phyloP scores from a whole-genome alignment of 1,140 invertebrate species.

The Thaumetopoea pityocampa region DNA sequence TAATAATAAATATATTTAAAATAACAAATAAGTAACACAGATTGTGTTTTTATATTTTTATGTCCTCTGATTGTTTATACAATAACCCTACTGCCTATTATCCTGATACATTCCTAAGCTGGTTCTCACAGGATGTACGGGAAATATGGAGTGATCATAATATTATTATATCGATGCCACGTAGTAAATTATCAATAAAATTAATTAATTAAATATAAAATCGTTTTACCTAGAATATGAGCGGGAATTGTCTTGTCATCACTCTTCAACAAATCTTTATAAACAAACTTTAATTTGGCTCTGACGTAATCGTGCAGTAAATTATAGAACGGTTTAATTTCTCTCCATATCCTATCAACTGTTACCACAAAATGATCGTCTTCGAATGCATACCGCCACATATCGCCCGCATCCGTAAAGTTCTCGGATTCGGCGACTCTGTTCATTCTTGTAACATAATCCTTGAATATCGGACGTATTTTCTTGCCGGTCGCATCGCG shows the following conservation, averaged over 20 bases:
- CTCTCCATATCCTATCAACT: slow-evolving; percentile 81
- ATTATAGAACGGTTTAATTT: slow-evolving; percentile 86
- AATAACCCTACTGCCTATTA: too few relatives aligned
- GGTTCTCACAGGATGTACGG: too few relatives aligned
- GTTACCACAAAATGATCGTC: slow-evolving; percentile 56
- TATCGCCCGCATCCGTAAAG: slow-evolving; percentile 78
- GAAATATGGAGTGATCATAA: too few relatives aligned
- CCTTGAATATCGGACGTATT: slow-evolving; percentile 77
- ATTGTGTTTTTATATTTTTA: too few relatives aligned
- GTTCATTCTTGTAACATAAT: slow-evolving; percentile 79
- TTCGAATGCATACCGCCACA: slow-evolving; percentile 81
- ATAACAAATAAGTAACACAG: too few relatives aligned
- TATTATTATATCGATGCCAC: too few relatives aligned
- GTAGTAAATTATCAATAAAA: too few relatives aligned
- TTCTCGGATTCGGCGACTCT: slow-evolving; percentile 76
- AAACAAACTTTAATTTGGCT: slow-evolving; percentile 78
- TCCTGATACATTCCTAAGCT: too few relatives aligned
- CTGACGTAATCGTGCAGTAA: slow-evolving; percentile 88
- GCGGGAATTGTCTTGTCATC: slow-evolving; percentile 86
- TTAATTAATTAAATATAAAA: too few relatives aligned
- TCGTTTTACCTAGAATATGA: slow-evolving; percentile 85
- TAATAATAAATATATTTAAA: too few relatives aligned
- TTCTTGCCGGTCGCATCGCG: slow-evolving; percentile 77
- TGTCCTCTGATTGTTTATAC: too few relatives aligned
- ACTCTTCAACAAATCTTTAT: slow-evolving; percentile 77